Evolutionary conservation across 2,113 vertebrate genomes (phyloP).

Genomic region (Etheostoma cragini): DNA sequence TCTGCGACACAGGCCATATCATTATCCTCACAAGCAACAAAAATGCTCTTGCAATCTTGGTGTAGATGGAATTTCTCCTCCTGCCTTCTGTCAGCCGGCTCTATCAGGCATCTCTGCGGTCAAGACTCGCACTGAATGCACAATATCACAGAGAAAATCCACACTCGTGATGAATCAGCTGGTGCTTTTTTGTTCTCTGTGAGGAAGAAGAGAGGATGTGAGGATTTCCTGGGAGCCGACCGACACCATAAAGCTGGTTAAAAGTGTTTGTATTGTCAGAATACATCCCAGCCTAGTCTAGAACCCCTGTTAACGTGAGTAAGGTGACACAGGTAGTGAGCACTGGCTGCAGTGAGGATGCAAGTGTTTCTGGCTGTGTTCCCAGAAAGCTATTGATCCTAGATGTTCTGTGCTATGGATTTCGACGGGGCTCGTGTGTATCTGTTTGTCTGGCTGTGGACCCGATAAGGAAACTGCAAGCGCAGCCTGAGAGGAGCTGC

Average conservation of each 20-base stretch:
- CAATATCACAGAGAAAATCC: conserved; percentile 44
- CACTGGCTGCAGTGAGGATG: conserved; percentile 36
- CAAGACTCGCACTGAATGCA: conserved; percentile 20
- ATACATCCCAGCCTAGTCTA: conserved; percentile 23
- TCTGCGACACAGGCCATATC: conserved; percentile 66
- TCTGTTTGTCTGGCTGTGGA: conserved; percentile 58
- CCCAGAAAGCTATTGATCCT: conserved; percentile 70
- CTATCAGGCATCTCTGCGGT: conserved; percentile 32
- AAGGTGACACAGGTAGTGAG: conserved; percentile 51
- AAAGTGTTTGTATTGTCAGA: conserved; percentile 42
- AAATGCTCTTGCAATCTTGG: conserved; percentile 60
- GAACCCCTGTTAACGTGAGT: conserved; percentile 52
- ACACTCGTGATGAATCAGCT: conserved; percentile 27
- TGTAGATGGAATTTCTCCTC: conserved; percentile 51
- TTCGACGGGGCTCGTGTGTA: conserved; percentile 21
- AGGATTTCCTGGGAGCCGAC: conserved; percentile 19
- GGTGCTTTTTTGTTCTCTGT: not conserved
- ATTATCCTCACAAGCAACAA: conserved; percentile 63
- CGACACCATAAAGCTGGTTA: conserved; percentile 13
- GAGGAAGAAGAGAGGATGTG: conserved; percentile 15
- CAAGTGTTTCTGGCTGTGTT: conserved; percentile 55
- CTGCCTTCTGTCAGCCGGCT: conserved; percentile 29
- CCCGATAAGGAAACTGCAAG: conserved; percentile 57
- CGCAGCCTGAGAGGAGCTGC: conserved; percentile 16
- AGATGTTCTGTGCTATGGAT: conserved; percentile 46